Evolutionary conservation across 2,797 vertebrate species (phyloP).

Genomic region (Danio kyathit): DNA sequence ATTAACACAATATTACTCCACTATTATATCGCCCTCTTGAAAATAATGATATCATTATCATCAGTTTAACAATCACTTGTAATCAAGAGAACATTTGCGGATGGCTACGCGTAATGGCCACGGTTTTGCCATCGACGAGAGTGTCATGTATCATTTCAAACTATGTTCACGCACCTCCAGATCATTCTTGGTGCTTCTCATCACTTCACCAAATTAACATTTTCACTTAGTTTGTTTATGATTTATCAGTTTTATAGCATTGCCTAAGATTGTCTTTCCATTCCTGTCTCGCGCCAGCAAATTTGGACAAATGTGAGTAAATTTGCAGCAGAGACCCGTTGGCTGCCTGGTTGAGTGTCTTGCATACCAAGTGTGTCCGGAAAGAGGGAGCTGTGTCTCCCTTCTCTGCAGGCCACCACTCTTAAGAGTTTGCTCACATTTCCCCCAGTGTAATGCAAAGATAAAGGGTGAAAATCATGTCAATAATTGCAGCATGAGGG

Average conservation of each 20-base stretch:
- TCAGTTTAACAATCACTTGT: conserved; percentile 48
- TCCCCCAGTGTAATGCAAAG: conserved; percentile 56
- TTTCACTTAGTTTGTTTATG: conserved; percentile 56
- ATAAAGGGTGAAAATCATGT: conserved; percentile 76
- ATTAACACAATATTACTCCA: conserved; percentile 40
- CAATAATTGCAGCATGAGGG: conserved; percentile 68
- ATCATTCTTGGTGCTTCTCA: conserved; percentile 40
- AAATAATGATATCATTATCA: conserved; percentile 42
- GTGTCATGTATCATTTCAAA: conserved; percentile 43
- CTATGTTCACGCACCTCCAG: conserved; percentile 25
- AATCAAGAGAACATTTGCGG: conserved; percentile 46
- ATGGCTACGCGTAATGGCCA: conserved; percentile 41
- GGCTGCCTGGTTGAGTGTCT: conserved; percentile 62
- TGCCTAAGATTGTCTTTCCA: conserved; percentile 8
- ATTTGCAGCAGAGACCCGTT: conserved; percentile 71
- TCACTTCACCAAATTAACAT: conserved; percentile 55
- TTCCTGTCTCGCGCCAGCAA: conserved; percentile 64
- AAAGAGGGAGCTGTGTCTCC: conserved; percentile 43
- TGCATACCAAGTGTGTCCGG: conserved; percentile 80
- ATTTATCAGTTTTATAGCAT: conserved; percentile 52
- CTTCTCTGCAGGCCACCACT: conserved; percentile 60
- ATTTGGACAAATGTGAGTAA: conserved; percentile 73
- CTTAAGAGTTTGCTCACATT: conserved; percentile 76
- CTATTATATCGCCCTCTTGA: conserved; percentile 28
- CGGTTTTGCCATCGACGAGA: conserved; percentile 29